Evolutionary conservation across 2,888 invertebrate genomes (phyloP).

Genomic region (Lucinisca nassula): DNA sequence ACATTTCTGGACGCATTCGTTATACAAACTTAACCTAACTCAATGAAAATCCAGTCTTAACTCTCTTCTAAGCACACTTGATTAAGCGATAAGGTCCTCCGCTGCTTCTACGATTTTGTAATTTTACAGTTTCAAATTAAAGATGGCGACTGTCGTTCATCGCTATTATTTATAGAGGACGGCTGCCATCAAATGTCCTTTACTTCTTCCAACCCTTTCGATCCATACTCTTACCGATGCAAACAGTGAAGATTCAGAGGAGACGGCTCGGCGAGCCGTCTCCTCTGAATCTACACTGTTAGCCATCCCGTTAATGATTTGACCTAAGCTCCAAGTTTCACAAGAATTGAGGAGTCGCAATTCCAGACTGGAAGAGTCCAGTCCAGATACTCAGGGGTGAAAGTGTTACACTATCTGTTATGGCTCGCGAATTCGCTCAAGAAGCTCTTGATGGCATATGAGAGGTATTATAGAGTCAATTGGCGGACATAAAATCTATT

Average conservation of each 20-base stretch:
- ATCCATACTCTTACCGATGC: no score
- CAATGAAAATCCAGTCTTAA: conserved; percentile 3
- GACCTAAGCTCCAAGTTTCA: no score
- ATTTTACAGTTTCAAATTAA: conserved; percentile 22
- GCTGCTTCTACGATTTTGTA: not conserved
- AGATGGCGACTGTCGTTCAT: conserved; percentile 1
- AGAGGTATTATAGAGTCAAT: conserved; percentile 21
- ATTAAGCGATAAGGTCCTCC: conserved; percentile 12
- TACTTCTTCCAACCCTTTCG: no score
- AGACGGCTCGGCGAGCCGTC: no score
- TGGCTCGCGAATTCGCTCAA: not conserved
- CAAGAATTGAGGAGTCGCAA: no score
- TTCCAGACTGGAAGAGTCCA: no score
- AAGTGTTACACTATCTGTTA: conserved; percentile 6
- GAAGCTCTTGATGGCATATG: not conserved
- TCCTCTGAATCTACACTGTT: no score
- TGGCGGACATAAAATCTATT: conserved; percentile 25
- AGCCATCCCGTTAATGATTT: no score
- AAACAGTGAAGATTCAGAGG: no score
- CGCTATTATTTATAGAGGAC: not conserved
- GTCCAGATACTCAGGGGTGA: no score
- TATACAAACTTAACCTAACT: not conserved
- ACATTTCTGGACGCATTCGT: conserved; percentile 8
- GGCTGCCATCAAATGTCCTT: not conserved
- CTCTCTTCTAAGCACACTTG: conserved; percentile 14